These are phyloP conservation scores for Takifugu bimaculatus DNA, from an alignment of 2,113 vertebrate species.

Conservation along the genomic window DNA sequence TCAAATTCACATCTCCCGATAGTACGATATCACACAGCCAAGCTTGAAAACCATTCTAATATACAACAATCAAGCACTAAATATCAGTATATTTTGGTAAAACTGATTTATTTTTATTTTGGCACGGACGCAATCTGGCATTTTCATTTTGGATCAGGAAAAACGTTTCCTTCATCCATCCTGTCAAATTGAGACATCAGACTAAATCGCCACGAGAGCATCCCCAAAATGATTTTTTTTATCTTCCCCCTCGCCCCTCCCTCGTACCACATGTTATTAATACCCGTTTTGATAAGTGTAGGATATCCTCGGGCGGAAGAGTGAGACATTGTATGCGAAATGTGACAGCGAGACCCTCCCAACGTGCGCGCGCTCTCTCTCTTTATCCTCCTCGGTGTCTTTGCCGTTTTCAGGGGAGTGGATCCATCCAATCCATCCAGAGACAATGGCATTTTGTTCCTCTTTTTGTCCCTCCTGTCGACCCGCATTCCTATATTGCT, in stretches of 20 bases:
- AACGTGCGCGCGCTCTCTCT: slow-evolving; percentile 49
- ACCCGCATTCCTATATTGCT: slow-evolving; percentile 83
- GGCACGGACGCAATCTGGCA: too few species aligned
- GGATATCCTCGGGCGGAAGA: slow-evolving; percentile 69
- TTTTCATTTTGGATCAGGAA: too few species aligned
- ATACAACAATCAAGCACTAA: not conserved
- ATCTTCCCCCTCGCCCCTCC: slow-evolving; percentile 59
- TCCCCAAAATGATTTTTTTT: slow-evolving; percentile 49
- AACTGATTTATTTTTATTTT: too few species aligned
- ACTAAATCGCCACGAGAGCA: slow-evolving; percentile 60
- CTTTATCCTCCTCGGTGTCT: slow-evolving; percentile 55
- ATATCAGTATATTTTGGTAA: not conserved
- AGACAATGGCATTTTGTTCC: slow-evolving; percentile 91
- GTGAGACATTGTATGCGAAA: slow-evolving; percentile 73
- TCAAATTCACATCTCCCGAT: too few species aligned
- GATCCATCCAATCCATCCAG: slow-evolving; percentile 76
- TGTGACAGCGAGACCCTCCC: slow-evolving; percentile 76
- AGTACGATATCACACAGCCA: too few species aligned
- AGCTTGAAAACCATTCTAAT: too few species aligned
- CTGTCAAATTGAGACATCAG: slow-evolving; percentile 69
- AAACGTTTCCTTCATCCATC: not conserved
- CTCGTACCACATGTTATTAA: slow-evolving; percentile 58
- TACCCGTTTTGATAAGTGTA: slow-evolving; percentile 73
- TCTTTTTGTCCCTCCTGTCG: slow-evolving; percentile 81
- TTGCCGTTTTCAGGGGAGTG: slow-evolving; percentile 72